phyloP scores from a whole-genome alignment of 1,140 invertebrate genomes.

The Protaetia brevitarsis region DNA sequence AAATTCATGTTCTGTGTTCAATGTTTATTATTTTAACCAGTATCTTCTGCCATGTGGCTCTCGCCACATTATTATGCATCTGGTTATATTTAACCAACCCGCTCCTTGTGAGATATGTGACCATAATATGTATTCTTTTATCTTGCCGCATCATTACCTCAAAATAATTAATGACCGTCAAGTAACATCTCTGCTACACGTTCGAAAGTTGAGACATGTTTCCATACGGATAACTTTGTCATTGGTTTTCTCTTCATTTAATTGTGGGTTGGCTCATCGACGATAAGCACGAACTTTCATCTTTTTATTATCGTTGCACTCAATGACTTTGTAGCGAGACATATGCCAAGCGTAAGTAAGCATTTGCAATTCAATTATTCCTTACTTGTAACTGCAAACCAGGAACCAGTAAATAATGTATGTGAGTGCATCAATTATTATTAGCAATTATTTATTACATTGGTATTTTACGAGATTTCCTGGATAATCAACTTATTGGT shows the following conservation, averaged over 20 bases:
- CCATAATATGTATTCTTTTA: background rate
- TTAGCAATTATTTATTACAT: too few species aligned
- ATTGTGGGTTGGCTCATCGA: background rate
- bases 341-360: background rate
- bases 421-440: too few species aligned
- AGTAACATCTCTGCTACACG: background rate
- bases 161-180: background rate
- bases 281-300: background rate
- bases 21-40: too few species aligned
- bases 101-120: background rate
- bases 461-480: too few species aligned
- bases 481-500: too few species aligned
- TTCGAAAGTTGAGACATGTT: background rate
- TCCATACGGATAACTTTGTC: background rate
- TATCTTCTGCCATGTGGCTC: too few species aligned
- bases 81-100: too few species aligned
- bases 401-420: too few species aligned
- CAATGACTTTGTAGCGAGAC: background rate
- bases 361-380: too few species aligned
- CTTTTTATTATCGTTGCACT: background rate
- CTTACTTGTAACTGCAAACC: too few species aligned
- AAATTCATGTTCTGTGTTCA: too few species aligned
- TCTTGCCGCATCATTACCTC: conserved; percentile 5
- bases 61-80: too few species aligned
- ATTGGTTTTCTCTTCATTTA: background rate